phyloP scores from a whole-genome alignment of 1,140 invertebrate species.

The Danaus plexippus region DNA sequence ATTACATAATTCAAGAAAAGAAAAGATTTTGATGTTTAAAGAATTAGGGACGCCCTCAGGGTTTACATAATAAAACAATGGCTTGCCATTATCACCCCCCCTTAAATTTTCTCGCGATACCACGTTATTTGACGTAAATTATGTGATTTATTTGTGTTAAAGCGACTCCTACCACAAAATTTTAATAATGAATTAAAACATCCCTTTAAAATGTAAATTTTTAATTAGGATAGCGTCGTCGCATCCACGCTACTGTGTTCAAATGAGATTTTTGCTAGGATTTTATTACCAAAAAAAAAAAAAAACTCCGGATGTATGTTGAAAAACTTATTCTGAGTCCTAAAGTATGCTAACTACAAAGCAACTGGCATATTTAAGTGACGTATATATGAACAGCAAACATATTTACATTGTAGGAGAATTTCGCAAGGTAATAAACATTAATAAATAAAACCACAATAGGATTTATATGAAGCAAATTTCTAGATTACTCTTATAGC shows the following conservation, averaged over 20 bases:
- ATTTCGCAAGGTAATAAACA: no score
- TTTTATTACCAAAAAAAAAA: slow-evolving; percentile 2
- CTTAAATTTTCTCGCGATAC: slow-evolving; percentile 32
- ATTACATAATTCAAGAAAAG: slow-evolving; percentile 45
- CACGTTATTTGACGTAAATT: slow-evolving; percentile 52
- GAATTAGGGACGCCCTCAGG: slow-evolving; percentile 38
- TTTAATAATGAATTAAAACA: slow-evolving; percentile 68
- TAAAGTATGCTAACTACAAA: no score
- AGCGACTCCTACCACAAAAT: slow-evolving; percentile 53
- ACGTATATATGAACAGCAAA: no score
- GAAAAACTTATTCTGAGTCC: no score
- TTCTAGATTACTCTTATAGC: no score
- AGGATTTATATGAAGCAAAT: no score
- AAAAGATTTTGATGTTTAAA: slow-evolving; percentile 42
- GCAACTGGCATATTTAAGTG: no score
- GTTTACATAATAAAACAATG: slow-evolving; percentile 61
- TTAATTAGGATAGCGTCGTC: slow-evolving; percentile 46
- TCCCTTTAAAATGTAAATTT: slow-evolving; percentile 67
- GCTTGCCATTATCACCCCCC: slow-evolving; percentile 15
- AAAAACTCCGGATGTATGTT: no score
- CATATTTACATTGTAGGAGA: no score
- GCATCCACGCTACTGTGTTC: slow-evolving; percentile 16
- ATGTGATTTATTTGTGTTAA: slow-evolving; percentile 51
- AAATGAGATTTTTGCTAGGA: slow-evolving; percentile 7
- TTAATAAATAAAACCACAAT: no score